Base-by-base conservation (phyloP, 1,140 invertebrate genomes). In the Pogonognathellus flavescens region DNA sequence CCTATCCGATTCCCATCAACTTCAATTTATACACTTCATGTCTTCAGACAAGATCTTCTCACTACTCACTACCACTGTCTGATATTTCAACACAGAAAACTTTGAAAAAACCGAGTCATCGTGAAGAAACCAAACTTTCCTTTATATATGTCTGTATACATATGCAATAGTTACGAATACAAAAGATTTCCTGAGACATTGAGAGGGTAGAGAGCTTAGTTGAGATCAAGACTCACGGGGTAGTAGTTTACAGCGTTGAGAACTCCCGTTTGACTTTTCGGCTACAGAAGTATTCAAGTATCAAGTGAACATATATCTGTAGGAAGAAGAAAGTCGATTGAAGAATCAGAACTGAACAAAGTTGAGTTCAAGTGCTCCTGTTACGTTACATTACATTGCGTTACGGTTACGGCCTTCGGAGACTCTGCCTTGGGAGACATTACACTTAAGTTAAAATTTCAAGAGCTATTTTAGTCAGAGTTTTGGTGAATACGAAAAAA, bases 341-440 rank as follows among this genome's bases (percentile, higher is more conserved):
- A 18, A 49, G 70, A 76, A 14, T 76, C 66, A 49, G 14, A 72
- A 50, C 66, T 16, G 14, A 72, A 50, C 25, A 72, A 66, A 66
- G 31, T 25, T 49, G 70, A 76, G 70, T 76, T 76, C 70, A 76
- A 76, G 70, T 76, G 70, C 31, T 31, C 25, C 59, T 62, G 18
- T 62, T n/a, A n/a, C 18, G 53, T 16, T 16, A 66, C 16, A 20
- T 66, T 25, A 66, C 20, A 31, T 14, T 25, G 14, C 22, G 70
- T 76, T 76, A 76, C 80, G 80, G 80, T 81, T 81, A 81, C 80
- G 80, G 66, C 66, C 70, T 49, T 76, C 41, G 41, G 25, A 76
- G 70, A 41, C 70, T 76, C 31, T 50, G 41, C 80, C 80, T 81
- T 81, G 80, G 80, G 80, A 81, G 22, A 81, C 80, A 81, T 81